Evolutionary conservation across 2,888 invertebrate genomes (phyloP).

Genomic region (Calameuta filiformis): DNA sequence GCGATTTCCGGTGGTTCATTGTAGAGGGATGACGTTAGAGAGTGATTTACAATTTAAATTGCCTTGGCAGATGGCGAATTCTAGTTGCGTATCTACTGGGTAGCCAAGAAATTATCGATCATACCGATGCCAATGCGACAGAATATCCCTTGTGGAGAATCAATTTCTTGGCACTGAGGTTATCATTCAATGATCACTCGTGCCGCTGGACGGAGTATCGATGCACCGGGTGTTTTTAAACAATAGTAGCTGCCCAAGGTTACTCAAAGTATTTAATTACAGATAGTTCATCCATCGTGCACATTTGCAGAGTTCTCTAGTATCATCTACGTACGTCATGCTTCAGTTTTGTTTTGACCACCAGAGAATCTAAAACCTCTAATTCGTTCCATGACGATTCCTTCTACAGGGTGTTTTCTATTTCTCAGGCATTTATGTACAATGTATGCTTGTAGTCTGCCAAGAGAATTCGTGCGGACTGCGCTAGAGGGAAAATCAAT

Average conservation of each 20-base stretch:
- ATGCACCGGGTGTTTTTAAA: neutral
- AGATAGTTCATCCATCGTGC: neutral
- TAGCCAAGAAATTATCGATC: neutral
- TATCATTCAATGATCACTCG: neutral
- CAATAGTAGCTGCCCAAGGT: neutral
- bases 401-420: neutral
- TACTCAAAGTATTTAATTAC: neutral
- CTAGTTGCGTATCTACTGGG: slow-evolving; percentile 18
- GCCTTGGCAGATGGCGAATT: slow-evolving; percentile 19
- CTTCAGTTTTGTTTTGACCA: neutral
- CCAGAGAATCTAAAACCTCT: neutral
- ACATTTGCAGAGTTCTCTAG: neutral
- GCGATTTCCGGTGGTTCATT: neutral
- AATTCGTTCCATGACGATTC: neutral
- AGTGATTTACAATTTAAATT: slow-evolving; percentile 1
- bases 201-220: neutral
- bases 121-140: neutral
- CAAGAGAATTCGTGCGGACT: neutral
- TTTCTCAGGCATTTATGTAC: neutral
- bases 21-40: neutral
- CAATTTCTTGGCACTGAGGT: neutral
- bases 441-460: neutral
- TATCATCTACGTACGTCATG: neutral
- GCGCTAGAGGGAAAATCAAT: neutral
- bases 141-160: neutral